phyloP scores from a whole-genome alignment of 2,888 invertebrate species.

The Lamellibrachia columna region DNA sequence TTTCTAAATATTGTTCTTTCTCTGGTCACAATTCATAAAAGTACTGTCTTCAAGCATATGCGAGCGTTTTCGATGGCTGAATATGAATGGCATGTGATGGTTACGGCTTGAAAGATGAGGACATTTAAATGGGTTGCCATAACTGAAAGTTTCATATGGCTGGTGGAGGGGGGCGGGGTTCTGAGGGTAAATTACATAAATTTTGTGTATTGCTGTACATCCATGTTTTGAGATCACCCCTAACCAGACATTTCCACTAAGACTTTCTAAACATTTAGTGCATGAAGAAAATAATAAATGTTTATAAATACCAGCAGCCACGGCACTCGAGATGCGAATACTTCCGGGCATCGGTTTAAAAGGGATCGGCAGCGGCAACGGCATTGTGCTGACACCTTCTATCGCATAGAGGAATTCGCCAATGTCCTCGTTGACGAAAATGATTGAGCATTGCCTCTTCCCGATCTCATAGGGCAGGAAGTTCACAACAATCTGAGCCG shows the following conservation, averaged over 20 bases:
- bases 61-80: too few species aligned
- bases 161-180: too few species aligned
- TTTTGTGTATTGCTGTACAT: too few species aligned
- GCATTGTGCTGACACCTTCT: slow-evolving; percentile 55
- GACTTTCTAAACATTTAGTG: not conserved
- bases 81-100: too few species aligned
- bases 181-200: too few species aligned
- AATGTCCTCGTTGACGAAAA: slow-evolving; percentile 59
- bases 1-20: too few species aligned
- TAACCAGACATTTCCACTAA: not conserved
- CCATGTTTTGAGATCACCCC: too few species aligned
- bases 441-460: slow-evolving; percentile 60
- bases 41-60: too few species aligned
- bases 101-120: too few species aligned
- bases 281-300: not conserved
- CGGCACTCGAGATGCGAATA: slow-evolving; percentile 61
- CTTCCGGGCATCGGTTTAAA: slow-evolving; percentile 53
- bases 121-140: too few species aligned
- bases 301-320: slow-evolving; percentile 50
- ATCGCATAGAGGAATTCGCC: slow-evolving; percentile 65
- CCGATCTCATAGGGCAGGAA: slow-evolving; percentile 63
- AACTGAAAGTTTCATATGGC: too few species aligned
- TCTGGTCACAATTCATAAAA: too few species aligned
- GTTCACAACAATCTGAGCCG: slow-evolving; percentile 54
- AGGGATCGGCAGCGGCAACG: slow-evolving; percentile 56